Base-by-base conservation (phyloP, 2,888 invertebrate species). In the Subacronicta megacephala region DNA sequence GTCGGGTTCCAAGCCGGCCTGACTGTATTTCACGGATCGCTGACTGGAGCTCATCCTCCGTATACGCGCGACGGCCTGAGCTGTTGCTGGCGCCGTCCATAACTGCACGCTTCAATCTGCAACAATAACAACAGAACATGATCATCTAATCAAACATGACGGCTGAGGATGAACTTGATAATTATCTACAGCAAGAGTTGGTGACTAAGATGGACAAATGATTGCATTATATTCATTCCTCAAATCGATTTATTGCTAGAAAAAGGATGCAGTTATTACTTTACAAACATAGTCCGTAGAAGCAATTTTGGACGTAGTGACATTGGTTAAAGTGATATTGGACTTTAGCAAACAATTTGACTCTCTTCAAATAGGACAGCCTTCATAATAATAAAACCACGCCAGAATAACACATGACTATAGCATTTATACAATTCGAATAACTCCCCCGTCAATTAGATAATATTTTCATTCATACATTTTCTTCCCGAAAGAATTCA, bases 1-100 rank as follows among this genome's bases (percentile, higher is more conserved):
- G 95, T 41, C 99, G 95, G 6, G 99, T 98, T 70, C 99, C 99
- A 75, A 99, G 95, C 83, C 98, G 97, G 15, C 99, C 99, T 73
- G 97, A 97, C 89, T 98, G 97, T 84, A 99, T 98, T 90, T 99
- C 99, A 60, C 97, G 95, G 57, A 99, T 96, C n/a, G 99, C 99
- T 33, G 97, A 97, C 83, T 97, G 97, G 37, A 99, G 95, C 90
- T 99, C 99, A 80, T 98, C 98, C 78, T 99, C 98, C n/a, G 98
- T 98, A 95, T 99, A 99, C 50, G 97, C 96, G 72, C 97, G 95
- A 71, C 98, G 95, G 64, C 92, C 94, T 80, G 71, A 52, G 12
- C 95, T 95, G 70, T 95, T 96, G 47, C 84, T 74, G 4, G 84
- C 78, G 15, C 82, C 75, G 2, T 92, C 93, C 2, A 81, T 45